phyloP scores from a whole-genome alignment of 2,113 vertebrate species.

The Trematocara stigmaticum region DNA sequence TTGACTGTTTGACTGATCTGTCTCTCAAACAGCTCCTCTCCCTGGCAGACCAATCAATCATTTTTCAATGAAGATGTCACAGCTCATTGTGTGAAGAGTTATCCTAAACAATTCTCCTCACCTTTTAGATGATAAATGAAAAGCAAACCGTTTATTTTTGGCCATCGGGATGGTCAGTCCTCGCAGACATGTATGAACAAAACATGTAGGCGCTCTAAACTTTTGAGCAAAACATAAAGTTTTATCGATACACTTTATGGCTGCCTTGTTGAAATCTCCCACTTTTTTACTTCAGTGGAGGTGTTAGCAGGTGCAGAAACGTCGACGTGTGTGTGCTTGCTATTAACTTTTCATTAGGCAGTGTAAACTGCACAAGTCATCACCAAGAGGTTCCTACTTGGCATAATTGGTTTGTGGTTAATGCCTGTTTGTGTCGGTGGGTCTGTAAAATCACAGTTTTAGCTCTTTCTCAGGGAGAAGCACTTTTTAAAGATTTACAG shows the following conservation, averaged over 20 bases:
- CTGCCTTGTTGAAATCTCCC: neutral
- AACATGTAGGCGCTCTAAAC: neutral
- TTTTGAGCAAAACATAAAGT: neutral
- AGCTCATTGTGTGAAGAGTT: conserved; percentile 56
- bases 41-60: conserved; percentile 59
- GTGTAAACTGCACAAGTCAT: conserved; percentile 44
- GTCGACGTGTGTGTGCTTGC: neutral
- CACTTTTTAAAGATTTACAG: conserved; percentile 1
- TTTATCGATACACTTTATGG: neutral
- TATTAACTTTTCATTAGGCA: conserved; percentile 50
- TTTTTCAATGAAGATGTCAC: conserved; percentile 68
- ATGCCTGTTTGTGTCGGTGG: conserved; percentile 4
- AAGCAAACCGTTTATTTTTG: neutral
- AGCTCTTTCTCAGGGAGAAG: neutral
- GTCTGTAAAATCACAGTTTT: neutral
- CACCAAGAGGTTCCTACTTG: conserved; percentile 43
- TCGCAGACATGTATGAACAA: neutral
- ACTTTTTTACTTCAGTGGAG: conserved; percentile 13
- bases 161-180: neutral
- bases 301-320: conserved; percentile 26
- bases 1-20: conserved; percentile 61
- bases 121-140: conserved; percentile 34
- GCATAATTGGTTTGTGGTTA: conserved; percentile 39
- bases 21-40: conserved; percentile 55
- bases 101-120: conserved; percentile 33